These are phyloP conservation scores for Sipha maydis DNA, from an alignment of 2,888 invertebrate species.

Conservation along the genomic window DNA sequence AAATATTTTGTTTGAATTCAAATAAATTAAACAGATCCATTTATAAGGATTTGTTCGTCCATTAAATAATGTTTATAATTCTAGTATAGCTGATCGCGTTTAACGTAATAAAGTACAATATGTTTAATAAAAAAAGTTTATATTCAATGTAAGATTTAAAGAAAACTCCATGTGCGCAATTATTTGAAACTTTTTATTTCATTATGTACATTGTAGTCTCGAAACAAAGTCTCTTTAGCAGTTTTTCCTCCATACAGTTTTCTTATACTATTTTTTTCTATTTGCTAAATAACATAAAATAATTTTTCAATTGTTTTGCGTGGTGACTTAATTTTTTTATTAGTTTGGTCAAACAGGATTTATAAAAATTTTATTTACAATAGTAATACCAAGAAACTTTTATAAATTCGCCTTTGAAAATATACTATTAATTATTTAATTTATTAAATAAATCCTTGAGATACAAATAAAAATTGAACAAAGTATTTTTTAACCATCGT, in stretches of 20 bases:
- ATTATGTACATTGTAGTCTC: neutral
- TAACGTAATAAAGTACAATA: neutral
- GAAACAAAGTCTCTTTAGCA: slow-evolving; percentile 35
- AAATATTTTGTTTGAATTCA: too few relatives aligned
- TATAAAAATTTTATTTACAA: neutral
- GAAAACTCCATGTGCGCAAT: neutral
- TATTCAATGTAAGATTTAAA: neutral
- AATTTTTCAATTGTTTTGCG: slow-evolving; percentile 34
- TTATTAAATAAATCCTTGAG: neutral
- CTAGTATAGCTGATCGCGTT: neutral
- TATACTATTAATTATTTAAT: neutral
- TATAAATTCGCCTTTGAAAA: neutral
- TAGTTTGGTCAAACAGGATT: slow-evolving; percentile 38
- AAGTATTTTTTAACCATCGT: neutral
- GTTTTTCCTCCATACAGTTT: neutral
- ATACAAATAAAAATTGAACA: neutral
- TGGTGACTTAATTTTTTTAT: slow-evolving; percentile 31
- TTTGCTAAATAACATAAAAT: slow-evolving; percentile 27
- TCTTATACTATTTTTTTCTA: neutral
- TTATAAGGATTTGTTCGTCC: too few relatives aligned
- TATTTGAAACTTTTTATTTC: slow-evolving; percentile 32
- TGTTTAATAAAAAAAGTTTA: neutral
- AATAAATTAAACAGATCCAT: too few relatives aligned
- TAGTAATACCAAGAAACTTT: neutral
- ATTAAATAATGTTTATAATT: too few relatives aligned